These are phyloP conservation scores for Aphaenogaster floridana DNA, from an alignment of 1,140 invertebrate species.

Conservation along the genomic window DNA sequence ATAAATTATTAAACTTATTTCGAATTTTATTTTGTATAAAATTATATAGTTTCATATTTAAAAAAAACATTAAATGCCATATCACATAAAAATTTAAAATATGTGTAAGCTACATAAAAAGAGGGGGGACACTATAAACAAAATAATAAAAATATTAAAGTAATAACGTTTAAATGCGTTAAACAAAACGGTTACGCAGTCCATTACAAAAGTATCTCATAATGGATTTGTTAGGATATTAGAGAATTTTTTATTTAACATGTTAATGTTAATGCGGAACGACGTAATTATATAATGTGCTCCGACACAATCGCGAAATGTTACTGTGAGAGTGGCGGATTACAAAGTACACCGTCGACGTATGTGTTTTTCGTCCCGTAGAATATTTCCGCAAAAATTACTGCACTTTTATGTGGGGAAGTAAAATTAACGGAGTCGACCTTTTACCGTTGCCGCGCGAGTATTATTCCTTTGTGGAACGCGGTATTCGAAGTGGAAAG, in stretches of 20 bases:
- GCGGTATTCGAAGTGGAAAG: conserved; percentile 36
- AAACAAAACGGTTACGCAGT: neutral
- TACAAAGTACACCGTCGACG: neutral
- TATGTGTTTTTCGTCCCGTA: neutral
- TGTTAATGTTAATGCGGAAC: conserved; percentile 14
- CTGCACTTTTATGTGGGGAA: conserved; percentile 12
- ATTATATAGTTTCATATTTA: neutral
- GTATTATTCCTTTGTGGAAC: conserved; percentile 48
- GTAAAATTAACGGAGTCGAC: conserved; percentile 29
- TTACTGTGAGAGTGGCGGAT: neutral
- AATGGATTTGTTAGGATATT: neutral
- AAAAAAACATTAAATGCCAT: neutral
- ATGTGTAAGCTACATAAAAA: neutral
- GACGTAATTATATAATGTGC: conserved; percentile 1
- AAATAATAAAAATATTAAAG: neutral
- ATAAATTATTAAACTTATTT: conserved; percentile 6
- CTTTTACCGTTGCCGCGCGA: conserved; percentile 3
- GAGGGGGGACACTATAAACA: neutral
- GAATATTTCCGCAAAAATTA: conserved; percentile 25
- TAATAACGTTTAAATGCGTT: neutral
- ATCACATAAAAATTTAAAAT: neutral
- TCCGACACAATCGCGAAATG: conserved; percentile 10
- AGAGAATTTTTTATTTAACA: conserved; percentile 24
- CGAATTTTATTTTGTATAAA: neutral
- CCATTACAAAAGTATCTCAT: neutral